Evolutionary conservation across 2,113 vertebrate species (phyloP).

Genomic region (Chloroceryle aenea): DNA sequence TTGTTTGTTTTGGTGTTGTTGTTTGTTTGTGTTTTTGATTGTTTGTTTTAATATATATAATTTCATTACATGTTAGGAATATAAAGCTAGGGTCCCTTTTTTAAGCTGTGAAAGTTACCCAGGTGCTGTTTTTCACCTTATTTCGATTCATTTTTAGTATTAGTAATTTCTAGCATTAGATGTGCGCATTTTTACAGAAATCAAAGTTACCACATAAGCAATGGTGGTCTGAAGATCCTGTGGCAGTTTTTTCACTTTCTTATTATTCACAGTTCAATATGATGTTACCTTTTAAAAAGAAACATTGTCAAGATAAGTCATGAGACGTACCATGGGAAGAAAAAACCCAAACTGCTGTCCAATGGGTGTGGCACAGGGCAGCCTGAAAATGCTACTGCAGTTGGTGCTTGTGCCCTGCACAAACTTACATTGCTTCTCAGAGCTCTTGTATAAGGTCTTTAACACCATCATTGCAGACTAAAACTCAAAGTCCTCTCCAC

Average conservation of each 20-base stretch:
- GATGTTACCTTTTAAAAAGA: neutral
- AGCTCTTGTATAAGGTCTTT: neutral
- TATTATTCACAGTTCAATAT: neutral
- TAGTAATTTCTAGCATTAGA: conserved; percentile 13
- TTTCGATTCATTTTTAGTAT: neutral
- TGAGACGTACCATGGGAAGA: neutral
- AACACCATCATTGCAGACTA: neutral
- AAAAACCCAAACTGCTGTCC: neutral
- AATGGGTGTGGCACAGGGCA: neutral
- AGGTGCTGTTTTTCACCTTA: conserved; percentile 3
- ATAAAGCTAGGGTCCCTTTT: neutral
- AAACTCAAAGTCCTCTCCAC: neutral
- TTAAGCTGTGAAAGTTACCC: conserved; percentile 2
- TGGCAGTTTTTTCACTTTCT: neutral
- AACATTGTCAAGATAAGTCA: neutral
- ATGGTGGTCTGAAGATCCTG: neutral
- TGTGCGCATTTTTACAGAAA: conserved; percentile 14
- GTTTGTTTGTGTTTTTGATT: no score
- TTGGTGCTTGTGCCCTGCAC: neutral
- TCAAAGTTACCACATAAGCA: neutral
- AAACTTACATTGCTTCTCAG: neutral
- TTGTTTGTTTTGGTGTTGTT: no score
- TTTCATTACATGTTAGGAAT: neutral
- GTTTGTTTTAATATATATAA: neutral
- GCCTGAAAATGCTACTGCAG: neutral